Evolutionary conservation across 2,888 invertebrate genomes (phyloP).

Genomic region (Tetranychus truncatus): DNA sequence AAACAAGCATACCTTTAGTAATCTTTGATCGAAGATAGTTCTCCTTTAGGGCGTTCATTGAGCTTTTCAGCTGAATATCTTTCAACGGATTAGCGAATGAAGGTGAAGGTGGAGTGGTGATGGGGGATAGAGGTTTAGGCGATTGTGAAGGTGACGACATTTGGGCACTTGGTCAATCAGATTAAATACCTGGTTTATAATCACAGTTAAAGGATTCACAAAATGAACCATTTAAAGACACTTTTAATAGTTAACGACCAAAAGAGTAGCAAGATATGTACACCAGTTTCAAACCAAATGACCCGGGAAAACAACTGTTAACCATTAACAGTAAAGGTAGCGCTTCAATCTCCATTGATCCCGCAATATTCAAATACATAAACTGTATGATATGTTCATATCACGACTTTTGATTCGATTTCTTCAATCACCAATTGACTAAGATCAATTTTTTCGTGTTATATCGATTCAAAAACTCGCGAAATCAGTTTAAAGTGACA

Average conservation of each 20-base stretch:
- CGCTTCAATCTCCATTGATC: too few relatives aligned
- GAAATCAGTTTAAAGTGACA: too few relatives aligned
- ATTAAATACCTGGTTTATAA: neutral
- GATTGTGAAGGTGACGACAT: neutral
- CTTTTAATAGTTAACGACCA: neutral
- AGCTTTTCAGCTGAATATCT: conserved; percentile 5
- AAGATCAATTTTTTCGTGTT: too few relatives aligned
- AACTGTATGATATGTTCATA: too few relatives aligned
- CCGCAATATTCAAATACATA: too few relatives aligned
- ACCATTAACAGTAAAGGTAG: too few relatives aligned
- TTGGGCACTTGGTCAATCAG: neutral
- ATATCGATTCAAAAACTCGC: too few relatives aligned
- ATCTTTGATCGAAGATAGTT: neutral
- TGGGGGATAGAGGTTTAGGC: neutral
- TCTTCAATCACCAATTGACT: too few relatives aligned
- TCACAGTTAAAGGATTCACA: neutral
- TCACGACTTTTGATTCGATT: too few relatives aligned
- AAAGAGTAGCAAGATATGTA: neutral
- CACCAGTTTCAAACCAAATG: neutral
- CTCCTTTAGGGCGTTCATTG: conserved; percentile 2
- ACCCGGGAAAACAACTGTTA: neutral
- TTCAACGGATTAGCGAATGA: neutral
- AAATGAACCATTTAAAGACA: neutral
- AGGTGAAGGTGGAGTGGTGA: neutral
- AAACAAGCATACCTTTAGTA: conserved; percentile 1